Evolutionary conservation across 2,113 vertebrate genomes (phyloP), one percentile per base, ranked within the genome.

Genomic region (Takifugu bimaculatus): DNA sequence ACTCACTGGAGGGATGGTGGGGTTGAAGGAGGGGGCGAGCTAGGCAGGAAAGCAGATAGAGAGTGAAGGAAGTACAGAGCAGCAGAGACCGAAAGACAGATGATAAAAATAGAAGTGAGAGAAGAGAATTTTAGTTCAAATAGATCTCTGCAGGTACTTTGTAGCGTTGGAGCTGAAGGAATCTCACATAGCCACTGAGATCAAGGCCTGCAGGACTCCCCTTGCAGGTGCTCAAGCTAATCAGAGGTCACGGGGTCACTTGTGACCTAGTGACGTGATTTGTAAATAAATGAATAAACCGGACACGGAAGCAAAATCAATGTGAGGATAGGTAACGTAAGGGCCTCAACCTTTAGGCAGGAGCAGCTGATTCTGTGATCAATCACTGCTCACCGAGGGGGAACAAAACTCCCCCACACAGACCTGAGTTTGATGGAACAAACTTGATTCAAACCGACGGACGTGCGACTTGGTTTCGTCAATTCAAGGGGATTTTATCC

Each of bases 231-330:
- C 15, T 57, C 45, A 54, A 3, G 14, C 55, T 80, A 60, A 71
- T 65, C 60, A 75, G 74, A 82, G 87, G 82, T 86, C 74, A 59
- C 28, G 14, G 28, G 80, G 82, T 80, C 25, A 26, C 10, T 48
- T 2, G 49, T 3, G 20, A 59, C 49, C 49, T 26, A 52, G 59
- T 35, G 26, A 70, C 66, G 60, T 1, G 68, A 83, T 80, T 47
- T 47, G 66, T 65, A 70, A 78, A 49, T 4, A 45, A 45, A 45
- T 2, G 4, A 39, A 39, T 6, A 75, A 61, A 70, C 45, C 44
- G 65, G 76, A 74, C 70, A 70, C 60, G 62, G 72, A 82, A 61
- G 63, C 49, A 47, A 72, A 84, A 85, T 86, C 75, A 56, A 86
- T 85, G 48, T 1, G 49, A 63, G 72, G 65, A 60, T 74, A 73